These are phyloP conservation scores for Clusia tigrina DNA, from an alignment of 2,888 invertebrate species.

Conservation along the genomic window DNA sequence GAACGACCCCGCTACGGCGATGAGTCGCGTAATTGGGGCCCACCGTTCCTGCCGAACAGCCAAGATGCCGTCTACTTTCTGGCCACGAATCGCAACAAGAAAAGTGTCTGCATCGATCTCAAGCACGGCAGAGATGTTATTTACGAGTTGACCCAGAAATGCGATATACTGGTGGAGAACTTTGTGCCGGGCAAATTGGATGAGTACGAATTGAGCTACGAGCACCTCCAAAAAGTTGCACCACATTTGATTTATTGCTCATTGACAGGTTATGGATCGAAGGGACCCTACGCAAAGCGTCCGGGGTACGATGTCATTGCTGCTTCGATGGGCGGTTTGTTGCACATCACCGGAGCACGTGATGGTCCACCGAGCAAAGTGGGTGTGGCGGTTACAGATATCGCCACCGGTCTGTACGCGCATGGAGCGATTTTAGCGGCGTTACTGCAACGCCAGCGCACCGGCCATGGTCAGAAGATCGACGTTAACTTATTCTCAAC, in stretches of 20 bases:
- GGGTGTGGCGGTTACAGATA: conserved; percentile 92
- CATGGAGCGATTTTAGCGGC: conserved; percentile 95
- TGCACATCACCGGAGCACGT: conserved; percentile 87
- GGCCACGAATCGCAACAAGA: conserved; percentile 92
- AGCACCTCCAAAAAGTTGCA: conserved; percentile 72
- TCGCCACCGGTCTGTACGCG: conserved; percentile 94
- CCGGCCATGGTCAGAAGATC: conserved; percentile 88
- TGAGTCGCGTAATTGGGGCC: conserved; percentile 92
- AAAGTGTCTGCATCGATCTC: conserved; percentile 87
- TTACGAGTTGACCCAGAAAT: conserved; percentile 75
- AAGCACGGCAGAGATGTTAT: conserved; percentile 77
- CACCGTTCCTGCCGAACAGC: conserved; percentile 77
- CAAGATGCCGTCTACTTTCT: conserved; percentile 83
- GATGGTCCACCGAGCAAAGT: conserved; percentile 87
- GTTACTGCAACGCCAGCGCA: conserved; percentile 77
- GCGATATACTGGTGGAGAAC: conserved; percentile 93
- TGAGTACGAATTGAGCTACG: conserved; percentile 80
- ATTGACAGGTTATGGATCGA: conserved; percentile 88
- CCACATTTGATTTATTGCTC: conserved; percentile 92
- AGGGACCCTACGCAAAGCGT: conserved; percentile 83
- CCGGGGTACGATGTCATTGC: conserved; percentile 98
- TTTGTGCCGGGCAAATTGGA: conserved; percentile 90
- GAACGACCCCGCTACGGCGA: conserved; percentile 86
- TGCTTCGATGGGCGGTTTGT: conserved; percentile 87
- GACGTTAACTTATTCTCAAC: conserved; percentile 94